A percentile compares a stretch with the other conserved stretches of the same genome.
These are phyloP conservation scores for Mus spretus DNA, from an alignment of 2,797 vertebrate species.

Conservation along the genomic window DNA sequence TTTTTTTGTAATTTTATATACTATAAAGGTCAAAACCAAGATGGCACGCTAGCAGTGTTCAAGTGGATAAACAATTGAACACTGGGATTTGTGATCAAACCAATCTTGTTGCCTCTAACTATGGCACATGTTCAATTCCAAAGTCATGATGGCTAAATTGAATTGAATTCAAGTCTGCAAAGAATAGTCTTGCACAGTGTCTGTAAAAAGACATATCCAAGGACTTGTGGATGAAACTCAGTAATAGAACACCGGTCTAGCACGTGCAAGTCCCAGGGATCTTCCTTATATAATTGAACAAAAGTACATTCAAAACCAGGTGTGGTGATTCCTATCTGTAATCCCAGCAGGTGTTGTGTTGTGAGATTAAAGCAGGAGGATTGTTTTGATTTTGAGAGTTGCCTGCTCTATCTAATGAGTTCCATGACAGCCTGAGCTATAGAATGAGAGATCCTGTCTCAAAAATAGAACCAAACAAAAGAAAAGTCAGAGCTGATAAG, in stretches of 20 bases:
- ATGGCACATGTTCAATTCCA: not conserved
- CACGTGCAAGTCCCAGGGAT: not conserved
- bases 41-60: conserved; percentile 57
- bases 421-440: not conserved
- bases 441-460: not conserved
- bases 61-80: conserved; percentile 16
- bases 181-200: conserved; percentile 13
- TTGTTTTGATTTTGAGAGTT: not conserved
- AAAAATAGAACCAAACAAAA: not conserved
- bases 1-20: conserved; percentile 32
- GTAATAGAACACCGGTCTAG: not conserved
- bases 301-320: not conserved
- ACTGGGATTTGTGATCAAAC: conserved; percentile 34
- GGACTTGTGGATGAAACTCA: not conserved
- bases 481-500: not conserved
- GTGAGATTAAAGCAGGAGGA: not conserved
- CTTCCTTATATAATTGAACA: not conserved
- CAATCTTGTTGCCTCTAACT: not conserved
- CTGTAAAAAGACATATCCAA: conserved; percentile 24
- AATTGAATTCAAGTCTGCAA: conserved; percentile 5
- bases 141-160: not conserved
- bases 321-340: not conserved
- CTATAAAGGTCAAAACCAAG: conserved; percentile 51
- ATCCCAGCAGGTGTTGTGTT: not conserved
- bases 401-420: not conserved